Evolutionary conservation across 1,140 invertebrate species (phyloP), one percentile per base, ranked within the genome.

Genomic region (Euwallacea similis): DNA sequence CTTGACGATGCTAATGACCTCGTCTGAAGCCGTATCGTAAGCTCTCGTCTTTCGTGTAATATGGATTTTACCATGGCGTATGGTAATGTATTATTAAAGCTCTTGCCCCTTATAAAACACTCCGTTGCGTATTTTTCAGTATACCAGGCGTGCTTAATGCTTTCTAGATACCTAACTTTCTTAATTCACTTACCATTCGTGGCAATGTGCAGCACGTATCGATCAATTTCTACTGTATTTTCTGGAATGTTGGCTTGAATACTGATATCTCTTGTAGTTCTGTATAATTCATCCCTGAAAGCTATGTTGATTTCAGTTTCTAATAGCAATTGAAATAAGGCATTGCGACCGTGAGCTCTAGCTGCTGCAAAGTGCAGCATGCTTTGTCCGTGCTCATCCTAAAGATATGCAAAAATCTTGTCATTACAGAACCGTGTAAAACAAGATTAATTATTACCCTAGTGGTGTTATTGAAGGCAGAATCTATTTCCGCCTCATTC

Each of bases 361-460:
- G 90, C 88, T 0, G 91, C 91, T 2, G 93, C 92, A 81, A 94
- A 94, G 81, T 96, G 94, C n/a, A 96, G 81, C 84, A 94, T 90
- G 55, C 89, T 94, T 79, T 95, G 92, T 0, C 93, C 94, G 73
- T 93, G 90, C 79, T 95, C 93, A 75, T 95, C 93, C 90, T 61
- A 61, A 60, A 67, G 41, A 46, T 33, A 60, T 50, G 43, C 41
- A 42, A 10, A 33, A 10, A 7, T 9, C 15, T 13, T 16, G 6
- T 58, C 21, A 33, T 33, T 33, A 33, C 4, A 33, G 21, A 33
- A 33, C 21, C 21, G 21, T 4, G 21, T 33, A 4, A 33, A 33
- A 33, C 21, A 33, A 33, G 13, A 50, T n/a, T 42, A 0, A 66
- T 61, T 11, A 54, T 59, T 84, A 90, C 89, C 73, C 89, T 84